phyloP scores from a whole-genome alignment of 2,113 vertebrate species.

The Mirounga angustirostris region DNA sequence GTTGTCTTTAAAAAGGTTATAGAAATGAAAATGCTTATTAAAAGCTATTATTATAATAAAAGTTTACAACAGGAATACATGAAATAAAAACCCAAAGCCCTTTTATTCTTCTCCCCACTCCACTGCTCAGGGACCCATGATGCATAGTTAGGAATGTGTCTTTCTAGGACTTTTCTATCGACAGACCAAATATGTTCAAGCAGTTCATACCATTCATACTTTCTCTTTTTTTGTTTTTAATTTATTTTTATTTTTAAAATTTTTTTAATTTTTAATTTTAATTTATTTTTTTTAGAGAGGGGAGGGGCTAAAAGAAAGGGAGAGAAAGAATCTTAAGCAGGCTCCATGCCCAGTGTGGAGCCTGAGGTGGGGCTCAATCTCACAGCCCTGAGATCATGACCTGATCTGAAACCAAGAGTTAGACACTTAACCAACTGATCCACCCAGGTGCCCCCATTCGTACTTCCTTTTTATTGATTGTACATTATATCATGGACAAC shows the following conservation, averaged over 20 bases:
- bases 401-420: not conserved
- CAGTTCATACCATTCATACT: not conserved
- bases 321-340: not conserved
- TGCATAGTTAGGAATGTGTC: not conserved
- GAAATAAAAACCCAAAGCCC: not conserved
- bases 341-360: not conserved
- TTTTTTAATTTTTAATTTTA: not conserved
- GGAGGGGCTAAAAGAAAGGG: not conserved
- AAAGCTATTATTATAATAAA: not conserved
- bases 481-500: no score
- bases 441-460: not conserved
- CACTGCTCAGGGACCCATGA: rapidly evolving
- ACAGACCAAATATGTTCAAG: not conserved
- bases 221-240: no score
- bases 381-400: not conserved
- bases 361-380: not conserved
- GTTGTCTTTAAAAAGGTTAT: not conserved
- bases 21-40: not conserved
- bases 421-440: not conserved
- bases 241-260: not conserved
- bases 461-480: not conserved
- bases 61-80: not conserved
- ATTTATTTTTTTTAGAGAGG: not conserved
- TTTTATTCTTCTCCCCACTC: not conserved
- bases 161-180: not conserved